Evolutionary conservation across 1,140 invertebrate species (phyloP), one percentile per base, ranked within the genome.

Genomic region (Kradibia gibbosae): DNA sequence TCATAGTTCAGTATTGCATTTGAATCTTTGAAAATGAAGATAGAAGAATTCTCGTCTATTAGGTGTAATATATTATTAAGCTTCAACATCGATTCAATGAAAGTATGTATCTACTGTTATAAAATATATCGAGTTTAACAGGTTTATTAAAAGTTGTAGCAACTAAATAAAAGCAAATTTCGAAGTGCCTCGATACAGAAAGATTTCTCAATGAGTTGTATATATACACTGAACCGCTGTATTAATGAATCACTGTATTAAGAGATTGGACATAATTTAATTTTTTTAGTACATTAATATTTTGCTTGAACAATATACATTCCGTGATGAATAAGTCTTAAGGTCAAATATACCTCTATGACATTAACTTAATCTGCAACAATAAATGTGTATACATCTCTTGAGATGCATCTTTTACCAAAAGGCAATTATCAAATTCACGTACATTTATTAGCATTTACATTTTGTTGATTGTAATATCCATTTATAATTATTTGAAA

Each of bases 201-300:
- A 45, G 60, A 82, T 78, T 82, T 71, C 81, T 82, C 79, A 70
- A 78, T 82, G 57, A 79, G 81, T n/a, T 78, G 57, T 79, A 75
- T 74, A 79, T 79, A 79, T 72, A 62, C 55, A 70, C 62, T 74
- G 20, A 78, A 39, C 20, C 15, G 72, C 15, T 50, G 50, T 71
- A 71, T 72, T 48, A 34, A 62, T 55, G 22, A 45, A 42, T 31
- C 28, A 2, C 55, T 22, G n/a, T 48, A 77, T 60, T 39, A 57
- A 62, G 39, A 82, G 0, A 34, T n/a, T 15, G 45, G 50, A 78
- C 31, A 81, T 70, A 13, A 45, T 31, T 17, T 20, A 42, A 15
- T 71, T 77, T 36, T 39, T 77, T 82, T 45, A 45, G 42, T 79
- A 31, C 60, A 77, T 78, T 72, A 72, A 25, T 72, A 22, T 82